These are phyloP conservation scores for Tapirus indicus DNA, from an alignment of 2,797 vertebrate genomes.

Conservation along the genomic window DNA sequence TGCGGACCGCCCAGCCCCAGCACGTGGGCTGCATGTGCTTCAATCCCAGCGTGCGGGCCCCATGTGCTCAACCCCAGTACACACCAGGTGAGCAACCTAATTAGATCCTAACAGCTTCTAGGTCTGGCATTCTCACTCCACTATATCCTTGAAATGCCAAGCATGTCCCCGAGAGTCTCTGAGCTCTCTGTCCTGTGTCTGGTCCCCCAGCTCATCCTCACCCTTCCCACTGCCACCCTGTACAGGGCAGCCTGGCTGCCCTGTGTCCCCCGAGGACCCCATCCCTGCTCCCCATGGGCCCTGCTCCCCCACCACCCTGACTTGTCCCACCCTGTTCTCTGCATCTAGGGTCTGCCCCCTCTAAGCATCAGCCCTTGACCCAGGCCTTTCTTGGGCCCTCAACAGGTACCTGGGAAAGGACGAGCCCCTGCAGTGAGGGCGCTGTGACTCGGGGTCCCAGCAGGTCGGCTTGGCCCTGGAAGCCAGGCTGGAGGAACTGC, in stretches of 20 bases:
- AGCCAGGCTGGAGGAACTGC: too few relatives aligned
- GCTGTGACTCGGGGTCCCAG: too few relatives aligned
- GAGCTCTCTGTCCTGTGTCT: not conserved
- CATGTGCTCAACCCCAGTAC: rapidly evolving
- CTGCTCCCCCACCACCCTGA: not conserved
- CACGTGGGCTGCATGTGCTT: too few relatives aligned
- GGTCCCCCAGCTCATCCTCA: not conserved
- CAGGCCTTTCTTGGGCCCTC: too few relatives aligned
- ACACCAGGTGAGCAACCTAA: too few relatives aligned
- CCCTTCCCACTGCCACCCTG: not conserved
- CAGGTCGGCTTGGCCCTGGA: too few relatives aligned
- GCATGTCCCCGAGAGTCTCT: not conserved
- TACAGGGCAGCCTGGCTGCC: not conserved
- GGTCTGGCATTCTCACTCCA: not conserved
- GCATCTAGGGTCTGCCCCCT: too few relatives aligned
- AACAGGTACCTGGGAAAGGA: too few relatives aligned
- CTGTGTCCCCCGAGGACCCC: too few relatives aligned
- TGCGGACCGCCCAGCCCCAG: not conserved
- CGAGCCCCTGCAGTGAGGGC: too few relatives aligned
- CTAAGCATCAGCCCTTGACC: too few relatives aligned
- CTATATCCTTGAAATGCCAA: not conserved
- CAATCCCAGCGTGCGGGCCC: not conserved
- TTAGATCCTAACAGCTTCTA: not conserved
- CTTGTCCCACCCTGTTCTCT: too few relatives aligned
- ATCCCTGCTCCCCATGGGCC: not conserved